Base-by-base conservation (phyloP, 2,797 vertebrate species). In the Spinibarbus caldwelli region DNA sequence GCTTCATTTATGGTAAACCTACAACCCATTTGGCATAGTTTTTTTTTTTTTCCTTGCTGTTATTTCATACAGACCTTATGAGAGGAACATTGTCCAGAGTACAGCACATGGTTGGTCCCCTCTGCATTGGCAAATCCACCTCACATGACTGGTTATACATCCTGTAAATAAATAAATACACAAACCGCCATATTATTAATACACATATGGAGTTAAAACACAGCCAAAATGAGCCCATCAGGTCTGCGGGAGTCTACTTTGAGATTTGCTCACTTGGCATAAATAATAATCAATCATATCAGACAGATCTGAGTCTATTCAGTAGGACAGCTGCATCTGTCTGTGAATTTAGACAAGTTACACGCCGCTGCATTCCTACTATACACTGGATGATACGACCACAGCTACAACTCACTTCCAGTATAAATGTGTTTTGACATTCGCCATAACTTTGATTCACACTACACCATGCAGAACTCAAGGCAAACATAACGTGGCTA, bases 91-190 rank as follows among this genome's bases (percentile, higher is more conserved):
- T 92, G 70, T 94, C 92, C 80, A 93, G 90, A 0, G 94, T 95
- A 88, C 95, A 95, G 90, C 95, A 95, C 66, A 87, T 83, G 45
- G 89, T 83, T 0, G 91, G 90, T 70, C 92, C 79, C 0, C 52
- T 90, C 82, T 91, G 90, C 38, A 84, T 36, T 52, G 81, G 29
- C 67, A 91, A 72, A 76, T 93, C 90, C 79, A 87, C 47, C 0
- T 91, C 91, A 0, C 95, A 95, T 0, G 93, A 93, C 83, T 94
- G 94, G 88, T 95, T 95, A 83, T 95, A 95, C 87, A 91, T 92
- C 95, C 95, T 95, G 89, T 1, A 5, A 0, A 71, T 14, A 88
- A 71, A 80, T 83, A 88, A 88, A 72, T 5, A 77, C 70, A 85
- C 3, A 81, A 4, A 68, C 14, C 57, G 12, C 83, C 41, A 84